These are phyloP conservation scores for Himalopsyche kuldschensis DNA, from an alignment of 2,888 invertebrate species.

Conservation along the genomic window DNA sequence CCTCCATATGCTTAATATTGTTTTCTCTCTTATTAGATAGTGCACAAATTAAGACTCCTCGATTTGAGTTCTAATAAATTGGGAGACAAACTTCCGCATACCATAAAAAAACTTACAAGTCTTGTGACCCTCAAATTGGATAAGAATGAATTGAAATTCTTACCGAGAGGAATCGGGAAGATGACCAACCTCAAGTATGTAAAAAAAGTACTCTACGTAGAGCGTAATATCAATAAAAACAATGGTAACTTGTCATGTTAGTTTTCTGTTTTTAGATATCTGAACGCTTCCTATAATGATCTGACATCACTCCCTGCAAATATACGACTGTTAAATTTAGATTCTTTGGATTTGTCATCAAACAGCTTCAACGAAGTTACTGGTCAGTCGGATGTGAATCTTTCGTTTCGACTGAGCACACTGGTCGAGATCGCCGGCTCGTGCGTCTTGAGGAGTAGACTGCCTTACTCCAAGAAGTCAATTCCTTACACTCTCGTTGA, in stretches of 20 bases:
- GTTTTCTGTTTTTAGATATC: constrained; percentile 49
- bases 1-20: too few species aligned
- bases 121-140: constrained; percentile 67
- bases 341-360: constrained; percentile 60
- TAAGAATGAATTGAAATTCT: constrained; percentile 59
- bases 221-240: not conserved
- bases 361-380: constrained; percentile 55
- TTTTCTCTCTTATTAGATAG: constrained; percentile 46
- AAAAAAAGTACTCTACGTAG: not conserved
- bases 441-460: constrained; percentile 55
- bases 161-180: constrained; percentile 70
- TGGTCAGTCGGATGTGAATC: constrained; percentile 39
- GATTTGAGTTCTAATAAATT: constrained; percentile 67
- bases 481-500: constrained; percentile 63
- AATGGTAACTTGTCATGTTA: not conserved
- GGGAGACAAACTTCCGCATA: constrained; percentile 58
- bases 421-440: constrained; percentile 61
- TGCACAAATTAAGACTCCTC: constrained; percentile 59
- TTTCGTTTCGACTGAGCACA: constrained; percentile 46
- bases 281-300: constrained; percentile 60
- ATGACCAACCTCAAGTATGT: constrained; percentile 57
- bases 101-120: constrained; percentile 63
- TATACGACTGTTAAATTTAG: constrained; percentile 57
- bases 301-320: constrained; percentile 63
- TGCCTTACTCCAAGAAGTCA: constrained; percentile 59